Base-by-base conservation (phyloP, 1,140 invertebrate genomes). In the Caenorhabditis briggsae region DNA sequence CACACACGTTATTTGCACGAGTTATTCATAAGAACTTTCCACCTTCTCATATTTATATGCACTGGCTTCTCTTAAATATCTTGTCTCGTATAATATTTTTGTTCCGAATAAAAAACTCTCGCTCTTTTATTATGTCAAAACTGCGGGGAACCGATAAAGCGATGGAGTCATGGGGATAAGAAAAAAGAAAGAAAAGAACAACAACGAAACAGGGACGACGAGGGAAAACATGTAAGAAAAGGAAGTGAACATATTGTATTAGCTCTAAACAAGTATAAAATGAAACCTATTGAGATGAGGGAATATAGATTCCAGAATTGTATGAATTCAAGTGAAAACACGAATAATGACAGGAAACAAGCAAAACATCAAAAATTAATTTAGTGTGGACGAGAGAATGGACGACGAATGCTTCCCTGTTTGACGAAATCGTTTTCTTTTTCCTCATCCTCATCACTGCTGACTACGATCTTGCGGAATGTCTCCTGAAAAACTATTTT, bases 391-490 rank as follows among this genome's bases (percentile, higher is more conserved):
- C 70, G 70, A 12, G 70, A 78, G n/a, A 23, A 78, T 11, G 70
- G 70, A 78, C 70, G 70, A 53, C 70, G 70, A n/a, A 78, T 50
- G 70, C 46, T 78, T 20, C 46, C 70, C 50, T 78, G 70, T 78
- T 50, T 78, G 9, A 78, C 46, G 3, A 50, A 20, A 50, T 78
- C 70, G 46, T 78, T 78, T 50, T 78, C 70, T 78, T 78, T 78
- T 50, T 78, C 70, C 11, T 78, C 70, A 11, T 50, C 70, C 8
- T 50, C 70, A 20, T 50, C 70, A 33, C 70, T 23, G 8, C n/a
- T n/a, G 9, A 78, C 46, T 50, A 78, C 46, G 9, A 78, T 78
- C 46, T 78, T 78, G 20, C 70, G 70, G 46, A 78, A 78, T 78
- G 70, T 78, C 70, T 78, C 70, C 70, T 78, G 46, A 23, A 78